Base-by-base conservation (phyloP, 2,888 invertebrate genomes). In the Linyphia triangularis region DNA sequence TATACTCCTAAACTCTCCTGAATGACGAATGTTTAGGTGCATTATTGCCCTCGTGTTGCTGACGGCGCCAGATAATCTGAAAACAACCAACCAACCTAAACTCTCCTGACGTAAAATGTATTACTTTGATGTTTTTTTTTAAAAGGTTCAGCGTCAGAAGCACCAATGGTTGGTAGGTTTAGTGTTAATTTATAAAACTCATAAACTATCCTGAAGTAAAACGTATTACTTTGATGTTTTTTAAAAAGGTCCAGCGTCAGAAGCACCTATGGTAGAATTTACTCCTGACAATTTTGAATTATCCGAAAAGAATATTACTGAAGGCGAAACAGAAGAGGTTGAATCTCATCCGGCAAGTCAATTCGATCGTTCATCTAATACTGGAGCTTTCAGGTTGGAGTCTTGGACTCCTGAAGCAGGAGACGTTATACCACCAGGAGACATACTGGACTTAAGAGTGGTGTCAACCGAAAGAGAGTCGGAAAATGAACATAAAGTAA, bases 381-480 rank as follows among this genome's bases (percentile, higher is more conserved):
- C 90, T 26, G 91, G 91, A 9, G 90, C 91, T 22, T 91, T 91
- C 69, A 78, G 89, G 26, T 24, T 91, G 7, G 77, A 90, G 19
- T 26, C 83, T 9, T 90, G 72, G 61, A 37, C 33, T 30, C 78
- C 85, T 33, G 57, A 73, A 37, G 57, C 61, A 24, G 75, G 72
- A n/a, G 91, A 91, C 83, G 37, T 89, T 7, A 90, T 90, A 19
- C 90, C 91, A n/a, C 91, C 91, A 0, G 90, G 90, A 19, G 81
- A 90, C 10, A 90, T 91, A 26, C 89, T 88, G 16, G 91, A 91
- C 86, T 90, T 91, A 30, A 26, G 43, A 28, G 91, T 91, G 0
- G 24, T 81, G 6, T 37, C 28, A 0, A 89, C 85, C n/a, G 77
- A 86, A 22, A 65, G 65, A n/a, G 28, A 57, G 6, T n/a, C 43